Conservation (phyloP, 2,797 vertebrate genomes). For the Muraenolepis orangiensis region DNA sequence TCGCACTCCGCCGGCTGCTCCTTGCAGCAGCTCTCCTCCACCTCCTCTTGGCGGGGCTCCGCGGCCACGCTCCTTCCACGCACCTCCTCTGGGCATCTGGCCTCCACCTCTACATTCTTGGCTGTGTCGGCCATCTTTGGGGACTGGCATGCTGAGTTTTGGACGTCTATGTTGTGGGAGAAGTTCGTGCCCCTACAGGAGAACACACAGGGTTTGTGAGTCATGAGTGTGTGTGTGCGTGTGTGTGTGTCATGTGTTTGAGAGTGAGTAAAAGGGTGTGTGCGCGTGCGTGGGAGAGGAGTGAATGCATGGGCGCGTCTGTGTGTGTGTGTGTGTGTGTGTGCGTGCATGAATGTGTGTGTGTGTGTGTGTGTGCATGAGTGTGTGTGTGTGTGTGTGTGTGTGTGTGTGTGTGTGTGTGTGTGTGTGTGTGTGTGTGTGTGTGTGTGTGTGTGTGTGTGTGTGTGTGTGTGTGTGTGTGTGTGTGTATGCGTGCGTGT, state of each 20-base stretch:
- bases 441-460: neutral
- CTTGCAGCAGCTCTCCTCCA: constrained; percentile 74
- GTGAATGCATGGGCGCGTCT: neutral
- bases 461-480: neutral
- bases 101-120: constrained; percentile 80
- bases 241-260: neutral
- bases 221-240: neutral
- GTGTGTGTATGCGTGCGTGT: neutral
- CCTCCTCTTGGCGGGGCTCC: constrained; percentile 54
- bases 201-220: neutral
- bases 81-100: constrained; percentile 70
- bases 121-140: constrained; percentile 86
- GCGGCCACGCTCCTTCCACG: constrained; percentile 75
- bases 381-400: neutral
- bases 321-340: neutral
- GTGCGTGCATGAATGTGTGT: neutral
- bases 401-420: no score
- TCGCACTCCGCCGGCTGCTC: constrained; percentile 73
- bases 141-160: constrained; percentile 85
- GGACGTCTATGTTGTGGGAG: constrained; percentile 85
- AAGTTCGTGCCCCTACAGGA: constrained; percentile 75
- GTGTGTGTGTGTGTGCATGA: neutral
- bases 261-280: neutral
- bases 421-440: neutral
- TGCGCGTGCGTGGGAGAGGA: no score